A percentile compares a stretch with the other conserved stretches of the same genome.
Conservation (phyloP, 2,888 invertebrate species). For the Lepetodrilus schrolli region DNA sequence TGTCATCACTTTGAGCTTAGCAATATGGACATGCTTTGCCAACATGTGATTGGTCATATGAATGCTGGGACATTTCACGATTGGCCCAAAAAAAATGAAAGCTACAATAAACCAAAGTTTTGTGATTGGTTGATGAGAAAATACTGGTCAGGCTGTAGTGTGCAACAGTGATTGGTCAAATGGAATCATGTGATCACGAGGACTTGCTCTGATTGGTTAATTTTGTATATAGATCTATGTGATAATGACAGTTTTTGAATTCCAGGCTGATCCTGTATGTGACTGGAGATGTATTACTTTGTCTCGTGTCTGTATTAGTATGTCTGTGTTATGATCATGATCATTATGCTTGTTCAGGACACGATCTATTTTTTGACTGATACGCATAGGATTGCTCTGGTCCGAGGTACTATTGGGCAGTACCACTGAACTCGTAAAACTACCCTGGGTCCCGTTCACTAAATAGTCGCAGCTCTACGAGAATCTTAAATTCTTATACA, state of each 20-base stretch:
- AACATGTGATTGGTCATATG: conserved; percentile 8
- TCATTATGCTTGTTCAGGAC: not conserved
- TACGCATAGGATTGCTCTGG: no score
- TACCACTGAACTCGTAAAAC: no score
- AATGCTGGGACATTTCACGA: not conserved
- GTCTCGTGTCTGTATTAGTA: not conserved
- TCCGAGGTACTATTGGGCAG: no score
- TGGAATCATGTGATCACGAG: conserved; percentile 13
- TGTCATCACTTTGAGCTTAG: not conserved
- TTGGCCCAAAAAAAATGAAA: not conserved
- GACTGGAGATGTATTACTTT: not conserved
- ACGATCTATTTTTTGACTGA: not conserved
- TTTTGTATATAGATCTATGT: not conserved
- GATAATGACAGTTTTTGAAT: conserved; percentile 21
- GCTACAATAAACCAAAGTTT: not conserved
- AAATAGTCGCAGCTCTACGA: no score
- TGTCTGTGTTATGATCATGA: not conserved
- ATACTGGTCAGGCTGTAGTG: not conserved
- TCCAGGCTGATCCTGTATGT: conserved; percentile 16
- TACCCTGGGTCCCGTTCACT: no score
- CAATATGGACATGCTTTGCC: conserved; percentile 10
- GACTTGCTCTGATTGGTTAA: conserved; percentile 18
- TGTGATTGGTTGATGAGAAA: not conserved
- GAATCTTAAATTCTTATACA: no score
- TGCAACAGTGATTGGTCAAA: not conserved